phyloP scores from a whole-genome alignment of 2,113 vertebrate genomes.

The Leucosticte australis region DNA sequence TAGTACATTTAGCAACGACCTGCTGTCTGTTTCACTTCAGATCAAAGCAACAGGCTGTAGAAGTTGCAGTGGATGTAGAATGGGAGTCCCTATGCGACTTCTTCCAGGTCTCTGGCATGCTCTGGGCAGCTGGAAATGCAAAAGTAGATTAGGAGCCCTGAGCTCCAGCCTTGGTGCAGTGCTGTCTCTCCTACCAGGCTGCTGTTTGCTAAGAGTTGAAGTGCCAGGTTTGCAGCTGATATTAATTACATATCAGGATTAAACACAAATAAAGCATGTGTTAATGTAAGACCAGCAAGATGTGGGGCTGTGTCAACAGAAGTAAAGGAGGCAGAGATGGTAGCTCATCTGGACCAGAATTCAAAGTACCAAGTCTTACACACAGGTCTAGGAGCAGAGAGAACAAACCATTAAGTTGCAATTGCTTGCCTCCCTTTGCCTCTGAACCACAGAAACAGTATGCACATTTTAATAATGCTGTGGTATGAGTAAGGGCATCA shows the following conservation, averaged over 20 bases:
- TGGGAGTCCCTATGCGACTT: background rate
- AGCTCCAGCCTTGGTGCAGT: background rate
- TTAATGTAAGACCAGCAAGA: background rate
- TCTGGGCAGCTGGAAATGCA: background rate
- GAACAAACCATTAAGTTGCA: background rate
- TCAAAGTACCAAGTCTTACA: background rate
- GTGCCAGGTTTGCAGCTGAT: background rate
- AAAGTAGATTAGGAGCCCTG: rapidly evolving
- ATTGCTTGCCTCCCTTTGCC: background rate
- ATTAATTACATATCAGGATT: background rate
- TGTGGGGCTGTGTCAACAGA: background rate
- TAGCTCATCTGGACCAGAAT: background rate
- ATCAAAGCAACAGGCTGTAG: background rate
- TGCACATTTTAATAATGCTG: slow-evolving; percentile 13
- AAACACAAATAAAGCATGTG: background rate
- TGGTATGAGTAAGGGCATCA: slow-evolving; percentile 46
- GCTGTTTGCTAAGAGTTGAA: background rate
- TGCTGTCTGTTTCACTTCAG: background rate
- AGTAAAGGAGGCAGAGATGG: background rate
- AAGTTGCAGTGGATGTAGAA: background rate
- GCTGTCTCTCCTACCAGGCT: background rate
- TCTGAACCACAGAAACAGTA: background rate
- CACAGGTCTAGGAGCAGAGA: background rate
- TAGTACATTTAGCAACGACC: background rate
- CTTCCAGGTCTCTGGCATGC: background rate